Base-by-base conservation (phyloP, 1,140 invertebrate genomes). In the Maconellicoccus hirsutus region DNA sequence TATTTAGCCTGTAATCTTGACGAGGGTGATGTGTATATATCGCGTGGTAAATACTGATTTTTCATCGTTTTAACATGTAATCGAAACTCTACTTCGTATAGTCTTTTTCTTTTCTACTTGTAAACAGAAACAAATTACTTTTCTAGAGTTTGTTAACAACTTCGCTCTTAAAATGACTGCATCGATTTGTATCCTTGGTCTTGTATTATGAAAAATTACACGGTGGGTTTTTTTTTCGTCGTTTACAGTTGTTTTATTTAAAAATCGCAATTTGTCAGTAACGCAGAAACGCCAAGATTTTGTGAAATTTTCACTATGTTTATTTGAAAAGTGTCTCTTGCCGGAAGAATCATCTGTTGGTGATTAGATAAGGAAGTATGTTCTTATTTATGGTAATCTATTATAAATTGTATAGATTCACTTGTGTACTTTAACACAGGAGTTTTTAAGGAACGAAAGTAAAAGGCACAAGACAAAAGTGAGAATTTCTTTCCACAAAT, bases 1-100 rank as follows among this genome's bases (percentile, higher is more conserved):
- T 23, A 66, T 66, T 66, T 23, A 52, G 42, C 42, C 42, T 66
- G 61, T 66, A 66, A 66, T 66, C 61, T 66, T 66, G 10, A 66
- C 61, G 61, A 23, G 25, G 21, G 61, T 25, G 19, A 33, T 19
- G 42, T 14, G n/a, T 52, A 52, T 19, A 16, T 19, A 52, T 52
- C 42, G 42, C n/a, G 6, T 52, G 42, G 42, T 52, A 52, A 52
- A 52, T 52, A 52, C 42, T 52, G 42, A 52, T 52, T 52, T 52
- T 52, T 19, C 12, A 52, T 14, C 42, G n/a, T 52, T 52, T 52
- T 52, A 52, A 16, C 42, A 16, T 52, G 42, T 52, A 52, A 52
- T 52, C 42, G 42, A 52, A 14, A 52, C 42, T 52, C 12, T 52
- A 8, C 42, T 3, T 16, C n/a, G 3, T 52, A 19, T 52, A 16